Evolutionary conservation across 2,113 vertebrate species (phyloP).

Genomic region (Peromyscus maniculatus): DNA sequence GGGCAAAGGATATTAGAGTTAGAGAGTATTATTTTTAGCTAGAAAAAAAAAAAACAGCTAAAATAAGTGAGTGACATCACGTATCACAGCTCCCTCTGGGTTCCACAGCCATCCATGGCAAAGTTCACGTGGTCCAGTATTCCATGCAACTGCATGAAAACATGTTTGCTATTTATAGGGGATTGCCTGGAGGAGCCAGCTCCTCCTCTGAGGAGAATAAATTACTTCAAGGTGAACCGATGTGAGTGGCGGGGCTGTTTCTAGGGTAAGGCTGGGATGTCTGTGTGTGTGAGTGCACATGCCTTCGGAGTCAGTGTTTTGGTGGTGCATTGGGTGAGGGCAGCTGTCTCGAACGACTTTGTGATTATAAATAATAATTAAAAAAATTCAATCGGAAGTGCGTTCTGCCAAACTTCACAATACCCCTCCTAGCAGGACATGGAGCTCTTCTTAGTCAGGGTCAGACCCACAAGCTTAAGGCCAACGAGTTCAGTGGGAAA

Average conservation of each 20-base stretch:
- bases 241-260: neutral
- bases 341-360: conserved; percentile 85
- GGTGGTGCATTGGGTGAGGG: conserved; percentile 69
- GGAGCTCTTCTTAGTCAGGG: conserved; percentile 93
- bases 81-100: conserved; percentile 55
- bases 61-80: conserved; percentile 61
- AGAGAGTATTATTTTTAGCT: conserved; percentile 81
- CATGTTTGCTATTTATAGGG: conserved; percentile 59
- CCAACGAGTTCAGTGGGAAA: conserved; percentile 92
- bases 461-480: conserved; percentile 94
- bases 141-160: conserved; percentile 66
- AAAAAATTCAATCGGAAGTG: conserved; percentile 91
- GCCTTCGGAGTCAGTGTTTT: conserved; percentile 41
- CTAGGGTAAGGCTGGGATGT: conserved; percentile 38
- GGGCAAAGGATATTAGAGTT: neutral
- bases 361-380: conserved; percentile 90
- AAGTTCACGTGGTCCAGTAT: conserved; percentile 68
- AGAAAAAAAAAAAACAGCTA: conserved; percentile 54
- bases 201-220: conserved; percentile 32
- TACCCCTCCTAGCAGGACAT: conserved; percentile 91
- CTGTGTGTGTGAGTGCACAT: neutral
- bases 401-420: conserved; percentile 90
- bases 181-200: conserved; percentile 31
- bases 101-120: conserved; percentile 76
- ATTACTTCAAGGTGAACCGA: conserved; percentile 32